These are phyloP conservation scores for Spodoptera litura DNA, from an alignment of 1,140 invertebrate species.

Conservation along the genomic window DNA sequence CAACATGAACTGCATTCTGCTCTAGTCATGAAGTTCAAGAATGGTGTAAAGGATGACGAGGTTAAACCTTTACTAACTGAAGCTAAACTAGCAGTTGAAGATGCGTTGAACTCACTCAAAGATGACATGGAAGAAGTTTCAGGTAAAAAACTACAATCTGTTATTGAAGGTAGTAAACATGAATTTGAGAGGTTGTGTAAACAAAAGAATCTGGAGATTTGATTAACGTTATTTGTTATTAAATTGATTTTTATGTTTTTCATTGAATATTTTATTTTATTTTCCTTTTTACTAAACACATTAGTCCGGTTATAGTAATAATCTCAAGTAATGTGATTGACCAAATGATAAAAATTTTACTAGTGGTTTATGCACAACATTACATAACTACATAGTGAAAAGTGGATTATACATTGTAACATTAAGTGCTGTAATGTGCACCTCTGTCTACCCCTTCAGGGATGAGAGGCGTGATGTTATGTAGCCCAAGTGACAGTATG, in stretches of 20 bases:
- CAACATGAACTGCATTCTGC: conserved; percentile 89
- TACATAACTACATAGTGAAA: too few relatives aligned
- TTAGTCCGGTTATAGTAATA: too few relatives aligned
- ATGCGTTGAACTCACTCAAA: conserved; percentile 69
- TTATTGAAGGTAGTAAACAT: conserved; percentile 75
- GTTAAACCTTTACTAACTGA: conserved; percentile 67
- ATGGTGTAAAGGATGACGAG: conserved; percentile 61
- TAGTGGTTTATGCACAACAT: too few relatives aligned
- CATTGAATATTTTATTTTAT: not conserved
- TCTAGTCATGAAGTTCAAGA: conserved; percentile 80
- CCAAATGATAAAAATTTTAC: too few relatives aligned
- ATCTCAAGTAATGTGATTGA: too few relatives aligned
- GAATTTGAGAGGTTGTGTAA: conserved; percentile 75
- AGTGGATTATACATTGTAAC: too few relatives aligned
- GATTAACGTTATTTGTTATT: conserved; percentile 54
- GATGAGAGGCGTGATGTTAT: too few relatives aligned
- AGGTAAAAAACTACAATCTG: conserved; percentile 74
- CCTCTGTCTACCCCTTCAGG: too few relatives aligned
- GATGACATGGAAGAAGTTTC: conserved; percentile 81
- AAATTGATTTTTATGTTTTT: not conserved
- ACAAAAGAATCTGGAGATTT: conserved; percentile 68
- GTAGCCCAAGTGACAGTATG: too few relatives aligned
- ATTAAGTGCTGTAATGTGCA: too few relatives aligned
- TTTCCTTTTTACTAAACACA: too few relatives aligned
- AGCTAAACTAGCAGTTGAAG: conserved; percentile 71